These are phyloP conservation scores for Echeneis naucrates DNA, from an alignment of 2,797 vertebrate species.

Conservation along the genomic window DNA sequence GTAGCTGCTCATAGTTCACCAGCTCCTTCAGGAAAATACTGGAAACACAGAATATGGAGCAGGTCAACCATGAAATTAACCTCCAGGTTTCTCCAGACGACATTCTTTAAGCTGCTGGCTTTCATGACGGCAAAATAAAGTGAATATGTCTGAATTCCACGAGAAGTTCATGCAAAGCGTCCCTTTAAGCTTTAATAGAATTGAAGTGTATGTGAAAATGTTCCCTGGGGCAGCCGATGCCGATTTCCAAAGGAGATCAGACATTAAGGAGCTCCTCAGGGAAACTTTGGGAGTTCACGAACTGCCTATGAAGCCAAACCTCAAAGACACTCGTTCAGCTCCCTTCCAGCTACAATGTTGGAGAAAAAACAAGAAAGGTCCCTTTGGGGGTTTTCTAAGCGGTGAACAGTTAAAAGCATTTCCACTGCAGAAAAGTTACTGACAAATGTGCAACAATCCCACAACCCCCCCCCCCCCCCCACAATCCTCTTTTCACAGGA, in stretches of 20 bases:
- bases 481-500: no score
- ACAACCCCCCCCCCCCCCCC: no score
- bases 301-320: conserved; percentile 2
- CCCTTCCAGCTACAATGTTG: not conserved
- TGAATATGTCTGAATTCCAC: not conserved
- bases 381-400: not conserved
- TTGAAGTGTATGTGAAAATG: not conserved
- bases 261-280: conserved; percentile 1
- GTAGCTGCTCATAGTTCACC: conserved; percentile 98
- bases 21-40: conserved; percentile 99
- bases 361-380: not conserved
- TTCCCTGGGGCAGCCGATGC: conserved; percentile 1
- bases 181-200: conserved; percentile 3
- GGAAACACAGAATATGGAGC: conserved; percentile 69
- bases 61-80: not conserved
- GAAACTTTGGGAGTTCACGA: not conserved
- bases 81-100: not conserved
- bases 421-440: not conserved
- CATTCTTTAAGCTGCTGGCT: not conserved
- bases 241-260: conserved; percentile 3
- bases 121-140: not conserved
- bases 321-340: conserved; percentile 2
- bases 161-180: not conserved
- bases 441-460: not conserved
- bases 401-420: not conserved